These are phyloP conservation scores for Ariopsis seemanni DNA, from an alignment of 2,113 vertebrate species.

Conservation along the genomic window DNA sequence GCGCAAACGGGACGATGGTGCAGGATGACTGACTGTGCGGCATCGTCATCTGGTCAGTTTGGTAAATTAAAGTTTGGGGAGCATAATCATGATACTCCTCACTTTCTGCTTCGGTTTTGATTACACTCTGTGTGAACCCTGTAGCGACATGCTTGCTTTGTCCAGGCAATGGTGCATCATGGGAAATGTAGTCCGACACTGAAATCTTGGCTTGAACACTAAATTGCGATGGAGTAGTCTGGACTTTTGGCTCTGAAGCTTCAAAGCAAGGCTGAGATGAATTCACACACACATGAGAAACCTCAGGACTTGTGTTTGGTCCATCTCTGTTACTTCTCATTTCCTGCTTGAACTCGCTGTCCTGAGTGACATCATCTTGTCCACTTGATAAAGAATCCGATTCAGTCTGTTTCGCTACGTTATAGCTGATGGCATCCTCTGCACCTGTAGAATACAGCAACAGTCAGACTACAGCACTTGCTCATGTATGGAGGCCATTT, in stretches of 20 bases:
- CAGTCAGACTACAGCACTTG: not conserved
- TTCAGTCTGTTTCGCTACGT: constrained; percentile 5
- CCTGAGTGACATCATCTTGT: constrained; percentile 21
- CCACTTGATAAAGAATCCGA: not conserved
- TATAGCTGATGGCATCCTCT: constrained; percentile 16
- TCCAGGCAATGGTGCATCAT: not conserved
- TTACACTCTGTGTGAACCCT: constrained; percentile 1
- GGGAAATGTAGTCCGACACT: not conserved
- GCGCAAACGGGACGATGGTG: constrained; percentile 40
- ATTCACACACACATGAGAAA: not conserved
- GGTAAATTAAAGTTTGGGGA: not conserved
- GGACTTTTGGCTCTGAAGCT: not conserved
- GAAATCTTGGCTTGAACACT: not conserved
- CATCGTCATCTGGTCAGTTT: not conserved
- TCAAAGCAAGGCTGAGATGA: not conserved
- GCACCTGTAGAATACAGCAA: constrained; percentile 37
- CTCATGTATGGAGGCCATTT: rapidly evolving
- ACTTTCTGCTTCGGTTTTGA: constrained; percentile 42
- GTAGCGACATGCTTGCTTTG: not conserved
- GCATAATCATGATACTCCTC: constrained; percentile 8
- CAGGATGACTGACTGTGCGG: not conserved
- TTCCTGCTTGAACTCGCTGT: not conserved
- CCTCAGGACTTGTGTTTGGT: not conserved
- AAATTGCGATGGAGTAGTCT: not conserved
- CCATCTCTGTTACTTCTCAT: not conserved